Base-by-base conservation (phyloP, 2,113 vertebrate genomes). In the Psophia crepitans region DNA sequence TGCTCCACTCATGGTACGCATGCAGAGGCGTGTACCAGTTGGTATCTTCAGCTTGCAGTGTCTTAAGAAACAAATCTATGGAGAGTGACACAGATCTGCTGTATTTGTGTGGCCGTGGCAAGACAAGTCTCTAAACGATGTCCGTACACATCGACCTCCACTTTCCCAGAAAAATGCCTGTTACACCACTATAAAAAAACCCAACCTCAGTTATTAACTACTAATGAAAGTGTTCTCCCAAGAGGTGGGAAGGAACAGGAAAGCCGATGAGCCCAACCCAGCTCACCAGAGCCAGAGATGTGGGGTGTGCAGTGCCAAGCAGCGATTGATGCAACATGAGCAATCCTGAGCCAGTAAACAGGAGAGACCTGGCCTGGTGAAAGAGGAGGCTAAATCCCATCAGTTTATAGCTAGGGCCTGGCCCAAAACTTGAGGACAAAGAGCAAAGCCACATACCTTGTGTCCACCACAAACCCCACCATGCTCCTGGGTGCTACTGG, bases 91-190 rank as follows among this genome's bases (percentile, higher is more conserved):
- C 44, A 49, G 69, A 54, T 58, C 75, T 70, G 58, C 15, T 56
- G 46, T 33, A 8, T 69, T 87, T 44, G 41, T 63, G 53, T 48
- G 73, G 58, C 51, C 5, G 0, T 24, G 44, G 81, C 33, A 41
- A 89, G 82, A 65, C 43, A 30, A 33, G n/a, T 39, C 61, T 79
- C 84, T 63, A 11, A 68, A 70, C 2, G 2, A 30, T 26, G 65
- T 75, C 79, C 76, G 22, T 32, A 73, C 69, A 95, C 94, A n/a
- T 89, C 77, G 66, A 71, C 54, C 77, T 89, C 70, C 27, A 12
- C 74, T 79, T 94, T 91, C 91, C 91, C 96, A 93, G 94, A 95
- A 95, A 96, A 96, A 96, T 0, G 32, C 57, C 87, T 44, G 28
- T 80, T 58, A 35, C 63, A 70, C 48, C 65, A 79, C 70, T 41